phyloP scores from a whole-genome alignment of 2,888 invertebrate species.

The Mythimna albipuncta region DNA sequence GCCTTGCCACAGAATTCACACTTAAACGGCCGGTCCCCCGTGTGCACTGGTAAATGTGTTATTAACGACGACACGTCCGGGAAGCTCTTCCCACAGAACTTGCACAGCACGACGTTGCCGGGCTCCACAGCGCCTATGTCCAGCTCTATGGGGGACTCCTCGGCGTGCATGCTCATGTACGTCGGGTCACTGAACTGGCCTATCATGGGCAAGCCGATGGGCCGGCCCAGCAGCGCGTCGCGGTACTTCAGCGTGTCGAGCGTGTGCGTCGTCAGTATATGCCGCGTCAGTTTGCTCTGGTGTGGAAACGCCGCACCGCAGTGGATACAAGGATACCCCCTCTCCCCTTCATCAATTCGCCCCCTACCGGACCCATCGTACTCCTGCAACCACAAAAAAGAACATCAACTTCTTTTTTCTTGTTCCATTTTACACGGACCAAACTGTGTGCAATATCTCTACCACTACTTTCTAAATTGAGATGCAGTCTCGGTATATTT shows the following conservation, averaged over 20 bases:
- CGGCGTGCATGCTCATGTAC: slow-evolving; percentile 87
- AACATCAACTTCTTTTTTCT: slow-evolving; percentile 97
- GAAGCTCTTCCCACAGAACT: slow-evolving; percentile 98
- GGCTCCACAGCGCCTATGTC: slow-evolving; percentile 92
- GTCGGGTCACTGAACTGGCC: slow-evolving; percentile 87
- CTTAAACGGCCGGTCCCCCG: slow-evolving; percentile 97
- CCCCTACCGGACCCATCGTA: slow-evolving; percentile 93
- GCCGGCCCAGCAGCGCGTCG: slow-evolving; percentile 91
- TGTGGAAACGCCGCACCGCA: slow-evolving; percentile 97
- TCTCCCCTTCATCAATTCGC: slow-evolving; percentile 87
- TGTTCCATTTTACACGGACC: slow-evolving; percentile 84
- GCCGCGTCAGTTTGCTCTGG: slow-evolving; percentile 97
- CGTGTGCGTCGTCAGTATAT: slow-evolving; percentile 97
- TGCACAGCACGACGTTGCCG: slow-evolving; percentile 96
- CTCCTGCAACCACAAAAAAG: slow-evolving; percentile 97
- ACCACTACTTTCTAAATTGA: slow-evolving; percentile 90
- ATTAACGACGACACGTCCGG: slow-evolving; percentile 97
- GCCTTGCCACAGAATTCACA: slow-evolving; percentile 98
- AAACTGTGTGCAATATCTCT: slow-evolving; percentile 88
- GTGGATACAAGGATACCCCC: slow-evolving; percentile 96
- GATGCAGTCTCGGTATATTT: slow-evolving; percentile 86
- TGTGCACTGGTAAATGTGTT: slow-evolving; percentile 96
- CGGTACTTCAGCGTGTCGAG: slow-evolving; percentile 96
- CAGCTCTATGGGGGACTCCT: slow-evolving; percentile 91
- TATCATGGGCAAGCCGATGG: slow-evolving; percentile 83